These are phyloP conservation scores for Aleiodes alternator DNA, from an alignment of 2,888 invertebrate genomes.

Conservation along the genomic window DNA sequence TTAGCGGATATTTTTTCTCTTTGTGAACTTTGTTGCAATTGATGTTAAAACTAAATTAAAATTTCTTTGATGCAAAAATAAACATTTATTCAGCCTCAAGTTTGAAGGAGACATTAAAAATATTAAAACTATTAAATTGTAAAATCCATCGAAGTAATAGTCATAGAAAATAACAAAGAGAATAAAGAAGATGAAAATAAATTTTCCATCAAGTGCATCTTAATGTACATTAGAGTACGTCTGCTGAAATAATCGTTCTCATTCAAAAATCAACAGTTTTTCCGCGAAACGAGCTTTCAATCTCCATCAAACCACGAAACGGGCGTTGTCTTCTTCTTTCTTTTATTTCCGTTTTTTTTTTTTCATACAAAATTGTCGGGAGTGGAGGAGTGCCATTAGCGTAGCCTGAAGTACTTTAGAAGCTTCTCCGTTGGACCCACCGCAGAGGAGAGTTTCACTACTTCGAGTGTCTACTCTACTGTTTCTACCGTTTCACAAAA, in stretches of 20 bases:
- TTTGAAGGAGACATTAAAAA: neutral
- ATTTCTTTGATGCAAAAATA: neutral
- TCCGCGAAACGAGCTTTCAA: constrained; percentile 69
- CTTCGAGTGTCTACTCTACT: constrained; percentile 17
- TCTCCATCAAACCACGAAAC: constrained; percentile 52
- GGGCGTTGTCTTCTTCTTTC: neutral
- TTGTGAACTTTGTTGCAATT: neutral
- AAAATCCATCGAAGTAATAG: constrained; percentile 13
- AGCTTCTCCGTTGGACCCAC: constrained; percentile 60
- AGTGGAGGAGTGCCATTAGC: constrained; percentile 67
- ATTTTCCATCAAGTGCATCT: constrained; percentile 49
- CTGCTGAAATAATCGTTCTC: constrained; percentile 20
- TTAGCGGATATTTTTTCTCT: too few species aligned
- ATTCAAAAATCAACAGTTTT: constrained; percentile 70
- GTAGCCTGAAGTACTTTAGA: constrained; percentile 66
- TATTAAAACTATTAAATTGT: constrained; percentile 15
- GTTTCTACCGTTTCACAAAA: constrained; percentile 21
- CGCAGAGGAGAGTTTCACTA: constrained; percentile 22
- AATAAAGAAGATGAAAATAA: constrained; percentile 8
- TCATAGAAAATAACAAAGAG: constrained; percentile 7
- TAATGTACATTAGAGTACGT: constrained; percentile 13
- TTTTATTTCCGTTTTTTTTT: neutral
- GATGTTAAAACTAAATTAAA: neutral
- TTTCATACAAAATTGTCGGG: constrained; percentile 29
- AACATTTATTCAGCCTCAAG: neutral